These are phyloP conservation scores for Mionectes olivaceus DNA, from an alignment of 2,797 vertebrate species.

Conservation along the genomic window DNA sequence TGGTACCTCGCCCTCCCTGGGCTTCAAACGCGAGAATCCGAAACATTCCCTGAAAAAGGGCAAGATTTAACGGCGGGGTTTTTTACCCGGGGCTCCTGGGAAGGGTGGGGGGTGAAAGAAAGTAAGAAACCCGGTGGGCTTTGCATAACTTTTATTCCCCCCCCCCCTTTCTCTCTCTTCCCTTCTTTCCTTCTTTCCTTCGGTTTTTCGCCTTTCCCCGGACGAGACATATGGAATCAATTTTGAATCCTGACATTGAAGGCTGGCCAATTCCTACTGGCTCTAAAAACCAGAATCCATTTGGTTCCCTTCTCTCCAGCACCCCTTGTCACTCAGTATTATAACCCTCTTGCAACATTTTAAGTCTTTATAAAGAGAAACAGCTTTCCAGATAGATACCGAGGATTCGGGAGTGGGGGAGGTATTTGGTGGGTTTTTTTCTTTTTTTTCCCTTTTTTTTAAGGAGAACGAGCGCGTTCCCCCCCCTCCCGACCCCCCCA, in stretches of 20 bases:
- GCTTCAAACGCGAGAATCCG: background rate
- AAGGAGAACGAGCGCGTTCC: rapidly evolving
- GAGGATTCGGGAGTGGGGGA: background rate
- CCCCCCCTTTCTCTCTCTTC: background rate
- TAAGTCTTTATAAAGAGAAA: conserved; percentile 64
- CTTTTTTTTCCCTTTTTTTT: background rate
- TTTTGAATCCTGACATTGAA: conserved; percentile 78
- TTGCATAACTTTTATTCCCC: background rate
- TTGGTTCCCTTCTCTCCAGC: conserved; percentile 63
- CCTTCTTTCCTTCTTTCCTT: background rate
- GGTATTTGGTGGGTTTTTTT: rapidly evolving
- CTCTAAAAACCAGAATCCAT: conserved; percentile 74
- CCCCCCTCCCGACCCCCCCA: background rate
- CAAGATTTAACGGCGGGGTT: background rate
- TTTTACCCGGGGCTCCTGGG: background rate
- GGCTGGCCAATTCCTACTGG: conserved; percentile 74
- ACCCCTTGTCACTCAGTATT: conserved; percentile 67
- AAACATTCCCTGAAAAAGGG: background rate
- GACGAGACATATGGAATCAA: conserved; percentile 81
- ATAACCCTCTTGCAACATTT: conserved; percentile 56
- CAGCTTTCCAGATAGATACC: conserved; percentile 17
- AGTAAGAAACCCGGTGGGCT: background rate
- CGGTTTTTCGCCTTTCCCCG: background rate
- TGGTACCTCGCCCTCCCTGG: background rate
- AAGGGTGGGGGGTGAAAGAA: background rate